Base-by-base conservation (phyloP, 1,140 invertebrate genomes). In the Brachionus rotundiformis region DNA sequence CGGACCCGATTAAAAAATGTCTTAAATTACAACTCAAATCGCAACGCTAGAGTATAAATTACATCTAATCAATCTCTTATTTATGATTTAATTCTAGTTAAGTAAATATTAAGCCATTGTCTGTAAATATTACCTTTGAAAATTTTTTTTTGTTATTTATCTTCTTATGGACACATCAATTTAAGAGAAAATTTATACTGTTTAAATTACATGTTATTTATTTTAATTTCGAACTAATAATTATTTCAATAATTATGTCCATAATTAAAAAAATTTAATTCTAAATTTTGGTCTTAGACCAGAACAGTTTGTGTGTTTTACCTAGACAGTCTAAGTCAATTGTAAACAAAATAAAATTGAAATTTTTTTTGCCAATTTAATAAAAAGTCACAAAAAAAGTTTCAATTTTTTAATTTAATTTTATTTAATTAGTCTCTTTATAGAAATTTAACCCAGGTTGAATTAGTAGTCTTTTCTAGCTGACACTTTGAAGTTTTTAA, bases 1-100 rank as follows among this genome's bases (percentile, higher is more conserved):
- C 23, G 29, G 6, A 19, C 29, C 33, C 19, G 4, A 11, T 54
- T 54, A 1, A 25, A 54, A 41, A 68, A 68, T 68, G 63, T 68
- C 29, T 68, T 68, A 68, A 68, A 68, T 68, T 68, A 41, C 63
- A 68, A 68, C 31, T 68, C 33, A 36, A 31, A 68, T 63, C 13
- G 63, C 25, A 39, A 68, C 31, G 33, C 29, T 16, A 39, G 11
- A 29, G 23, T 27, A 23, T 63, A 16, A 3, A 36, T 68, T 68
- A 68, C 63, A 36, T 36, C 3, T 68, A 68, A 68, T 68, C 63
- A 10, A 13, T 10, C 27, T 29, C 29, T 63, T 63, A 27, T 29
- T 63, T 13, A 63, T 13, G 59, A 63, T 33, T 33, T 36, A 16
- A 13, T n/a, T 33, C 11, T 41, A 33, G 16, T 36, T 68, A 68